Evolutionary conservation across 2,797 vertebrate species (phyloP).

Genomic region (Chloroceryle inda): DNA sequence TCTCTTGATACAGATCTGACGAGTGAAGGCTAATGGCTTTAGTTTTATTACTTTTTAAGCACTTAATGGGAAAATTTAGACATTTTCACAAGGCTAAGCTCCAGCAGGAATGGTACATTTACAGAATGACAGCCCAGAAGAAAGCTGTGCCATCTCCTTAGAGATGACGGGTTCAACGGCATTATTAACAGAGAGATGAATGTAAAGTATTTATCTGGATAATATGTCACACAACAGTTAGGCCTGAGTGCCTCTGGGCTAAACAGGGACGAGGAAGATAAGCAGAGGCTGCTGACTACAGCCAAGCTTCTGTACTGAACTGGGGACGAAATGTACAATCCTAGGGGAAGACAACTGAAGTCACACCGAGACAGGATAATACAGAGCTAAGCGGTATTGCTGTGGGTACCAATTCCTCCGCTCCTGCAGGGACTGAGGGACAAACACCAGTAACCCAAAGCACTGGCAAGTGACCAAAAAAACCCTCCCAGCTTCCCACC

Average conservation of each 20-base stretch:
- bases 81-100: conserved; percentile 77
- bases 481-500: neutral
- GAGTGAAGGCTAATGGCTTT: conserved; percentile 79
- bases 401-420: neutral
- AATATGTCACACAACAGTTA: neutral
- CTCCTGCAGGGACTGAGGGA: neutral
- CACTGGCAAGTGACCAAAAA: neutral
- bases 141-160: neutral
- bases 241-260: neutral
- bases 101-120: conserved; percentile 49
- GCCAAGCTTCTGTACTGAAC: fast-evolving
- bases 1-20: conserved; percentile 73
- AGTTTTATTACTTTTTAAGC: conserved; percentile 86
- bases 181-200: neutral
- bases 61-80: conserved; percentile 82
- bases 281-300: neutral
- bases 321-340: neutral
- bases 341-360: neutral
- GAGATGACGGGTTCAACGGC: neutral
- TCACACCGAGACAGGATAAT: fast-evolving
- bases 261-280: neutral
- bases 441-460: neutral
- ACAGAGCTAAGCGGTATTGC: neutral
- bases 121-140: conserved; percentile 51
- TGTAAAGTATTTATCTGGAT: neutral